Percentiles rank a stretch among this genome's conserved stretches.
Conservation (phyloP, 2,888 invertebrate species). For the Eristalis intricaria region DNA sequence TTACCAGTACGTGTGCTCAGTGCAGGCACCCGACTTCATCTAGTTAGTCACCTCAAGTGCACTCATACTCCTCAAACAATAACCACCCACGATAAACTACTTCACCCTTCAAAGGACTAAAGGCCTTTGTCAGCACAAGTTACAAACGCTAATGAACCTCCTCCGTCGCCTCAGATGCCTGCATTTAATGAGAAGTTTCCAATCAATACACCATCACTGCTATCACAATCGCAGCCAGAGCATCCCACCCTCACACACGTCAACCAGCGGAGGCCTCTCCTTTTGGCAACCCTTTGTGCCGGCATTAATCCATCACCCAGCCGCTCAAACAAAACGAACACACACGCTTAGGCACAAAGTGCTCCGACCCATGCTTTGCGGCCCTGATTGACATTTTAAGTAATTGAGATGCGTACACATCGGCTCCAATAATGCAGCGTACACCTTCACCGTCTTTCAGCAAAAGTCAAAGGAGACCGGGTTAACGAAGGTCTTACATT, state of each 20-base stretch:
- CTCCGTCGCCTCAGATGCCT: not conserved
- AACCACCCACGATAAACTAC: not conserved
- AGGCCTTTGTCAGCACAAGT: not conserved
- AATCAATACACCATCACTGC: not conserved
- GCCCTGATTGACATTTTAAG: slow-evolving; percentile 59
- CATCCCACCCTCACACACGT: not conserved
- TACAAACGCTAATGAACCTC: not conserved
- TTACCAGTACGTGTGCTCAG: not conserved
- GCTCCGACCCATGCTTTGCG: no score
- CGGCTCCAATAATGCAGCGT: slow-evolving; percentile 46
- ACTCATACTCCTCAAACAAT: not conserved
- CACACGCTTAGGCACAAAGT: not conserved
- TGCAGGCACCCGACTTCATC: not conserved
- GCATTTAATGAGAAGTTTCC: not conserved
- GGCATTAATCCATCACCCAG: slow-evolving; percentile 37
- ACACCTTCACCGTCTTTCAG: slow-evolving; percentile 11
- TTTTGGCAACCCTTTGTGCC: slow-evolving; percentile 8
- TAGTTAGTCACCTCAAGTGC: not conserved
- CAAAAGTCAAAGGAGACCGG: slow-evolving; percentile 17
- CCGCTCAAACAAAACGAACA: not conserved
- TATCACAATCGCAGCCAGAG: not conserved
- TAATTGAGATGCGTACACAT: slow-evolving; percentile 58
- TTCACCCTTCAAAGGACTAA: not conserved
- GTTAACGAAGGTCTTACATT: slow-evolving; percentile 46
- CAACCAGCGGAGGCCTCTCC: not conserved